Conservation (phyloP, 2,888 invertebrate species). For the Abrostola tripartita region DNA sequence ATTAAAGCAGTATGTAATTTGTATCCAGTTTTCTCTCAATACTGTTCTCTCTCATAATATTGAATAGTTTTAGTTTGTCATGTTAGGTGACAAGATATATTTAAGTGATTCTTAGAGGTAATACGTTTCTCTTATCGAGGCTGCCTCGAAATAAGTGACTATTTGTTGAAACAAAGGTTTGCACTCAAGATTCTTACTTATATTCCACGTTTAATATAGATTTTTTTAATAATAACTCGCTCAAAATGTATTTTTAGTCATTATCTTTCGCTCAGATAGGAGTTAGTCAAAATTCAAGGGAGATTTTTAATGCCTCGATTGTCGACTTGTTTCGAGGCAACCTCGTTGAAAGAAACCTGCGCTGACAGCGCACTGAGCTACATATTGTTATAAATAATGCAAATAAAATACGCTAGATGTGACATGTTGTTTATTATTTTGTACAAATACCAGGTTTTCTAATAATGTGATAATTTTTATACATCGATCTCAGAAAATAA, state of each 20-base stretch:
- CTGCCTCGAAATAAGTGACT: slow-evolving; percentile 3
- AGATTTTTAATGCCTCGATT: slow-evolving; percentile 7
- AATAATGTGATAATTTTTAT: slow-evolving; percentile 43
- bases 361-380: slow-evolving; percentile 16
- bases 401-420: slow-evolving; percentile 51
- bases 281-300: background rate
- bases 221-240: background rate
- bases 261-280: background rate
- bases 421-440: slow-evolving; percentile 52
- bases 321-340: slow-evolving; percentile 17
- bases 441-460: slow-evolving; percentile 42
- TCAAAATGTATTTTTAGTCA: background rate
- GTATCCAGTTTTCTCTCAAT: background rate
- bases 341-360: slow-evolving; percentile 25
- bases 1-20: slow-evolving; percentile 10
- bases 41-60: slow-evolving; percentile 6
- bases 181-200: background rate
- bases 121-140: slow-evolving; percentile 17
- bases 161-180: background rate
- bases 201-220: too few species aligned
- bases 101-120: slow-evolving; percentile 25
- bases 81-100: slow-evolving; percentile 20
- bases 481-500: slow-evolving; percentile 59
- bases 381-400: slow-evolving; percentile 43
- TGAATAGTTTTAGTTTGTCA: slow-evolving; percentile 26